Evolutionary conservation across 2,113 vertebrate species (phyloP).

Genomic region (Microtus montanus): DNA sequence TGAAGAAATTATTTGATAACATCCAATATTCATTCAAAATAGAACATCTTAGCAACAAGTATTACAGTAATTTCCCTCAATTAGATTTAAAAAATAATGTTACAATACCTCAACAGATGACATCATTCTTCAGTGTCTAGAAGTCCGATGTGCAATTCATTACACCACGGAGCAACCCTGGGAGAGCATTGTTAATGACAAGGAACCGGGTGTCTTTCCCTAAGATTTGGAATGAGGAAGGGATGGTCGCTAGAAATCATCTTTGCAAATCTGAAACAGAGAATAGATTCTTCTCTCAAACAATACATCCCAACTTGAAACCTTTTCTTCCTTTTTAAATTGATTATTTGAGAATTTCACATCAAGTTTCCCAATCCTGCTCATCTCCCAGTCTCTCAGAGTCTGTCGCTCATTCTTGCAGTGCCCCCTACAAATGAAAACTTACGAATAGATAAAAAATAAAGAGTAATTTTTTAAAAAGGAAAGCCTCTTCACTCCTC

Average conservation of each 20-base stretch:
- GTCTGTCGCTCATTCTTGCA: not conserved
- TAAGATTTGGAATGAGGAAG: not conserved
- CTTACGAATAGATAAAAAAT: too few relatives aligned
- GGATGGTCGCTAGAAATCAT: not conserved
- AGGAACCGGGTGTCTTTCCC: not conserved
- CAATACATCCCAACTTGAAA: not conserved
- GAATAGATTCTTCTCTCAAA: not conserved
- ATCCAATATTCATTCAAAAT: not conserved
- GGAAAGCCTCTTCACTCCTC: too few relatives aligned
- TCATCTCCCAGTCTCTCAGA: not conserved
- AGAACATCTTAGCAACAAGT: not conserved
- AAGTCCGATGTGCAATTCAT: not conserved
- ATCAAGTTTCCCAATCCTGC: not conserved
- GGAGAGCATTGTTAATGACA: not conserved
- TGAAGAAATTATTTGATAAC: not conserved
- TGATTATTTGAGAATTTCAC: not conserved
- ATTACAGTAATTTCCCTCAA: not conserved
- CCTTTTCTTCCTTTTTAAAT: not conserved
- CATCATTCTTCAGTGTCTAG: not conserved
- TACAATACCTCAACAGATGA: not conserved
- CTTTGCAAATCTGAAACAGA: not conserved
- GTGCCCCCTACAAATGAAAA: not conserved
- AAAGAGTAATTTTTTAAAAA: too few relatives aligned
- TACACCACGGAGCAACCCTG: not conserved
- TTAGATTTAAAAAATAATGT: not conserved